Evolutionary conservation across 2,113 vertebrate species (phyloP), one percentile per base, ranked within the genome.

Genomic region (Calidris pygmaea): DNA sequence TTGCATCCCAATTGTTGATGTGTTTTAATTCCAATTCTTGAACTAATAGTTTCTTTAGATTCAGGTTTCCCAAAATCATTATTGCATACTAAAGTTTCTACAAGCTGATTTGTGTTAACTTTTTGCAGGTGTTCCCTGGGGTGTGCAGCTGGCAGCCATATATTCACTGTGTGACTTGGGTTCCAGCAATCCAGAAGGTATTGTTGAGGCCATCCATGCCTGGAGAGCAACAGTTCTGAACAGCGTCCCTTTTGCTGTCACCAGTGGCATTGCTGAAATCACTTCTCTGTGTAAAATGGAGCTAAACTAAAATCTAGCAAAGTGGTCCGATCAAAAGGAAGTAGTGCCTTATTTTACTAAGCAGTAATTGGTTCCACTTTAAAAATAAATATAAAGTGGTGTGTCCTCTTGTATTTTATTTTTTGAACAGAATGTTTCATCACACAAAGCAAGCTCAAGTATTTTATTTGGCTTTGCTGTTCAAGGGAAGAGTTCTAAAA

Each of bases 151-250:
- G 85, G 98, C 99, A n/a, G 99, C 99, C 0, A 53, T 99, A 80
- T 99, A 99, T 85, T 98, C 99, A 37, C 98, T 99, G 41, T 99
- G 98, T 63, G 99, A 99, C 87, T 83, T 99, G 93, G 98, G 98
- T 34, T 98, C 99, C 48, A 98, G 99, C 96, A 98, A 99, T 87
- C 99, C 99, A 11, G 97, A 98, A 70, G 98, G 98, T 70, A 98
- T 98, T 37, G 50, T 98, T 95, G 98, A 98, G 41, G 95, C 98
- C 55, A 95, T 99, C 55, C 98, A 96, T 22, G 97, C 83, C 13
- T 99, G 99, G 99, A 98, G 97, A 74, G 97, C 74, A 59, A 97
- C 98, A 55, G 96, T 96, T 7, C 68, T 87, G 27, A 96, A 87
- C 39, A 83, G 55, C 2, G 94, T 99, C 35, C 99, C 99, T 10